These are phyloP conservation scores for Crotalus helleri DNA, from an alignment of 2,113 vertebrate species.

Conservation along the genomic window DNA sequence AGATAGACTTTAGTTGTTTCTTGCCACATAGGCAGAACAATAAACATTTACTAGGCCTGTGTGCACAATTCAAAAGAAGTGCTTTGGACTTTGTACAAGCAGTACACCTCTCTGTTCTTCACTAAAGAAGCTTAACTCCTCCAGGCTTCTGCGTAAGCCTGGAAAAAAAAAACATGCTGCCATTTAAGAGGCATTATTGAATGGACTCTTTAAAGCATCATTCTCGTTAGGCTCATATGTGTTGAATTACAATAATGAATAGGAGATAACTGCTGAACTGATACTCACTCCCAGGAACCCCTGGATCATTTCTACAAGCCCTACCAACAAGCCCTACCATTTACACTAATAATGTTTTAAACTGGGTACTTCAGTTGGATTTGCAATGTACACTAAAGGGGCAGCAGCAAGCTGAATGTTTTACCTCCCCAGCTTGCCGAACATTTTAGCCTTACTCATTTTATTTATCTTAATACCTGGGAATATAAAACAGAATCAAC, in stretches of 20 bases:
- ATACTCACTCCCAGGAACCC: neutral
- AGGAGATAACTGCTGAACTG: neutral
- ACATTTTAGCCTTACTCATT: neutral
- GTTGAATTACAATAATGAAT: neutral
- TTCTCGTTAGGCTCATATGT: neutral
- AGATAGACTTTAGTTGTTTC: conserved; percentile 1
- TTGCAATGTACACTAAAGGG: neutral
- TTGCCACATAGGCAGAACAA: neutral
- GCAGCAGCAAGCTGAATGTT: neutral
- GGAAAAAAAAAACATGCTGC: neutral
- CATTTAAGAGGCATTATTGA: neutral
- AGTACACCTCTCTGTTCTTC: neutral
- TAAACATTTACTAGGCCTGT: neutral
- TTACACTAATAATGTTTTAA: neutral
- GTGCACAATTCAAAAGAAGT: neutral
- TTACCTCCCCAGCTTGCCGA: neutral
- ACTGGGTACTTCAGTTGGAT: neutral
- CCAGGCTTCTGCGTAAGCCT: neutral
- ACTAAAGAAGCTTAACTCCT: neutral
- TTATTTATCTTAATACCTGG: neutral
- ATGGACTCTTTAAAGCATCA: neutral
- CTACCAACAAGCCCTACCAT: neutral
- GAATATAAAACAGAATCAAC: neutral
- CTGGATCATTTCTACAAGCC: neutral
- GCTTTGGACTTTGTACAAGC: neutral